These are phyloP conservation scores for Dreissena rostriformis DNA, from an alignment of 1,140 invertebrate species.

Conservation along the genomic window DNA sequence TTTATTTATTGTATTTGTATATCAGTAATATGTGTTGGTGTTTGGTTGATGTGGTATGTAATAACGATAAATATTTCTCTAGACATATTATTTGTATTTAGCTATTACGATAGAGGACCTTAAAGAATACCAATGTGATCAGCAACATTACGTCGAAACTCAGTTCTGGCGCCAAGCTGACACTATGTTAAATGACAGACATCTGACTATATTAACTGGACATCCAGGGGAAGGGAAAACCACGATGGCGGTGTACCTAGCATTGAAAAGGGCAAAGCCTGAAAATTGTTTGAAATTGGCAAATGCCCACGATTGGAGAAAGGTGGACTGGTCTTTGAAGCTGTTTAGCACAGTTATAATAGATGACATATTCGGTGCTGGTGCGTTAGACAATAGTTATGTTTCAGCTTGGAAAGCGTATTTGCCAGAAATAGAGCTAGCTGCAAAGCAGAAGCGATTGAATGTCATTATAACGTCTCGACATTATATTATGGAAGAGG, in stretches of 20 bases:
- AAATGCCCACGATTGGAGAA: not conserved
- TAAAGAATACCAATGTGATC: not conserved
- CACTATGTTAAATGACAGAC: not conserved
- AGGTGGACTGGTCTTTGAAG: conserved; percentile 22
- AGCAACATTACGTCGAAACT: conserved; percentile 8
- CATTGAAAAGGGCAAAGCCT: not conserved
- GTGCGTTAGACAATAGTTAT: conserved; percentile 21
- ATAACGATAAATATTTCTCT: no score
- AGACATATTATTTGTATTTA: no score
- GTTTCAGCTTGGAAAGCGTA: conserved; percentile 12
- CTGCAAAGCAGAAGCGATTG: not conserved
- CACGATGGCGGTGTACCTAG: not conserved
- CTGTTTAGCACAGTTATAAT: conserved; percentile 27
- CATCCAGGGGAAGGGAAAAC: conserved; percentile 25
- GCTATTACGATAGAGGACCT: no score
- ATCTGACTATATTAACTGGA: not conserved
- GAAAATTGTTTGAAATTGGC: not conserved
- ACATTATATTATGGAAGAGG: conserved; percentile 37
- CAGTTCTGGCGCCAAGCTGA: not conserved
- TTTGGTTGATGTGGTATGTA: no score
- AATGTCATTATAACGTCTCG: conserved; percentile 33
- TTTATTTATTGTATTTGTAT: no score
- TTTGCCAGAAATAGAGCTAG: conserved; percentile 24
- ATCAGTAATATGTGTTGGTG: no score
- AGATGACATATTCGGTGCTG: conserved; percentile 47